These are phyloP conservation scores for Turritopsis rubra DNA, from an alignment of 30 jellyfish, hydroid and myxozoan species.

Conservation along the genomic window DNA sequence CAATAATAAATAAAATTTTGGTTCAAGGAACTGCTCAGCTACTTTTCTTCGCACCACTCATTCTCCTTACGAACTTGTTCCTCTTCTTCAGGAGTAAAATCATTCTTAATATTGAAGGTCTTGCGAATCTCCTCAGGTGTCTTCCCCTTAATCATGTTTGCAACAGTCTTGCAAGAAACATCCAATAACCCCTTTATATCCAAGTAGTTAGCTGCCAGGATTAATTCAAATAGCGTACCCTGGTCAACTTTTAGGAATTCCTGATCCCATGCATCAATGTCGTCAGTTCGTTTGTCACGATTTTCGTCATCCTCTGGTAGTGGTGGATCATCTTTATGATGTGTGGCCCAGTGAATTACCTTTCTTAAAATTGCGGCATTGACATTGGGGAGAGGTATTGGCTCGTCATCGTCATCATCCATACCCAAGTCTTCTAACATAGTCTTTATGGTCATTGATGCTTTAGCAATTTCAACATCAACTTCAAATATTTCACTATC, in stretches of 20 bases:
- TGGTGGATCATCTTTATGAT: conserved; percentile 96
- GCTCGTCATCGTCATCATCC: conserved; percentile 90
- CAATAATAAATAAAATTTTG: background rate
- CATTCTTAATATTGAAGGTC: conserved; percentile 94
- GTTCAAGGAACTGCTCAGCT: background rate
- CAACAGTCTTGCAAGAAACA: conserved; percentile 96
- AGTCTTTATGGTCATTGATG: conserved; percentile 90
- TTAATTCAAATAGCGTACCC: conserved; percentile 87
- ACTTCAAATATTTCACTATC: conserved; percentile 91
- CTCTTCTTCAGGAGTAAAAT: conserved; percentile 99
- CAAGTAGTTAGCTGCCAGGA: conserved; percentile 95
- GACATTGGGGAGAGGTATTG: conserved; percentile 91
- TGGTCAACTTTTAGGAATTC: conserved; percentile 97
- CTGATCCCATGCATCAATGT: conserved; percentile 98
- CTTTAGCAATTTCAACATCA: conserved; percentile 96
- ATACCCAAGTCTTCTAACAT: conserved; percentile 86
- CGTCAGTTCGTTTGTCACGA: conserved; percentile 73
- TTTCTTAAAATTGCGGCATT: conserved; percentile 80
- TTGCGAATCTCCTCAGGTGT: conserved; percentile 95
- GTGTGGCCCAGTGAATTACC: conserved; percentile 92
- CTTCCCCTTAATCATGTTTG: conserved; percentile 98
- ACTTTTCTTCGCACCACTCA: conserved; percentile 95
- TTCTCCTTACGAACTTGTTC: conserved; percentile 97
- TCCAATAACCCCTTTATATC: conserved; percentile 91
- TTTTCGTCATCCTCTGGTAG: conserved; percentile 96